Evolutionary conservation across 2,113 vertebrate species (phyloP), one percentile per base, ranked within the genome.

Genomic region (Amphiprion percula): DNA sequence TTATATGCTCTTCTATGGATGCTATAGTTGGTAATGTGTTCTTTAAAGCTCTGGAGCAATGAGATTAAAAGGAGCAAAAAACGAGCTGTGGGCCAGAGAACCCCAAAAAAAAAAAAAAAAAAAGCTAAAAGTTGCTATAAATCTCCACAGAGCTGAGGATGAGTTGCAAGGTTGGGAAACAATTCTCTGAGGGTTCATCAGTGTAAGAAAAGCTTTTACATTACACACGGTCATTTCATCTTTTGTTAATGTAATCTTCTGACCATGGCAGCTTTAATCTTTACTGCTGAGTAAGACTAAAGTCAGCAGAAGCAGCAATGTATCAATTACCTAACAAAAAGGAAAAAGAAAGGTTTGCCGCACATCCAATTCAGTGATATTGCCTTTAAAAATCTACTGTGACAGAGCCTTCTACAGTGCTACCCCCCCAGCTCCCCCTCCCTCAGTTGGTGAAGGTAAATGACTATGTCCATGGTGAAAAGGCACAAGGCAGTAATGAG

Each of bases 401-500:
- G 46, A 68, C 55, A 46, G 30, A 44, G 59, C 47, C 71, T 67
- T n/a, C 64, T 60, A 39, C 39, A 47, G 58, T 49, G 19, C 28
- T 56, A 37, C 17, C 62, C 16, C 62, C 16, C 28, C 58, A 21
- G 21, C 79, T 47, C 17, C 19, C 23, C 26, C 26, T 3, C 2
- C 26, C 26, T 52, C 9, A 15, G 4, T 63, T 24, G 69, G 52
- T 80, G 86, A 84, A 89, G 75, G 83, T 91, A 90, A 86, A 88
- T 81, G 70, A 89, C 73, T 79, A 71, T 67, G 82, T 83, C 80
- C 83, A 55, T 58, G 87, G 83, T 88, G 84, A 90, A 91, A 93
- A 92, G 88, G 87, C 92, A 92, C 85, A 88, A 86, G 88, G 88
- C 90, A 90, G 91, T 90, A 93, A 91, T 91, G 91, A 94, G 87